Conservation (phyloP, 1,140 invertebrate species). For the Zaprionus davidi region DNA sequence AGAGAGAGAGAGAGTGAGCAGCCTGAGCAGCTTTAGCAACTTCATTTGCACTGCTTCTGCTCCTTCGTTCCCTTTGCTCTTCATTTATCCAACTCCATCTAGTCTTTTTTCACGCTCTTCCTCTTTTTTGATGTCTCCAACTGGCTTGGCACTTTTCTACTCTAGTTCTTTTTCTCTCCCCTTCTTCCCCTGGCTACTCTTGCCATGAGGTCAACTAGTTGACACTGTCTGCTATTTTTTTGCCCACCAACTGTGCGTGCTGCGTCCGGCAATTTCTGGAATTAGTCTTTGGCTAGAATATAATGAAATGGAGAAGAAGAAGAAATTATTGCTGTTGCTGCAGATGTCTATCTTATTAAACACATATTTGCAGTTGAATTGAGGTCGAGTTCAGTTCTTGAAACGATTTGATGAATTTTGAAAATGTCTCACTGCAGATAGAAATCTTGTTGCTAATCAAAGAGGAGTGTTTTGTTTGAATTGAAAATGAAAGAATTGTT, state of each 20-base stretch:
- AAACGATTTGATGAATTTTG: neutral
- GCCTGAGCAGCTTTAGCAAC: slow-evolving; percentile 66
- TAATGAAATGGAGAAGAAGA: slow-evolving; percentile 44
- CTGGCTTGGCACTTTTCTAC: slow-evolving; percentile 40
- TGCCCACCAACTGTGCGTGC: slow-evolving; percentile 38
- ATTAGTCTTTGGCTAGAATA: slow-evolving; percentile 50
- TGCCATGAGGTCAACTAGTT: slow-evolving; percentile 75
- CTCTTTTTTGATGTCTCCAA: slow-evolving; percentile 46
- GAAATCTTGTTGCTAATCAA: slow-evolving; percentile 10
- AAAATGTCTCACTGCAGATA: neutral
- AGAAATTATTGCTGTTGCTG: slow-evolving; percentile 17
- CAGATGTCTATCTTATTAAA: slow-evolving; percentile 75
- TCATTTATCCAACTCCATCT: slow-evolving; percentile 11
- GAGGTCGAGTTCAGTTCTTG: slow-evolving; percentile 9
- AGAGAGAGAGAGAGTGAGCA: too few relatives aligned
- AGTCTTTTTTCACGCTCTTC: neutral
- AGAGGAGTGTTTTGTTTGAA: neutral
- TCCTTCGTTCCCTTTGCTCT: neutral
- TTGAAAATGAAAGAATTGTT: too few relatives aligned
- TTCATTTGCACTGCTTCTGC: slow-evolving; percentile 69
- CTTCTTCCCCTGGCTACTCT: slow-evolving; percentile 36
- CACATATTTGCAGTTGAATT: slow-evolving; percentile 34
- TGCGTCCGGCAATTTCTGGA: slow-evolving; percentile 67
- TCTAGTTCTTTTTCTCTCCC: neutral
- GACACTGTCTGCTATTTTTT: slow-evolving; percentile 52